Base-by-base conservation (phyloP, 1,140 invertebrate genomes). In the Drosophila bifasciata region DNA sequence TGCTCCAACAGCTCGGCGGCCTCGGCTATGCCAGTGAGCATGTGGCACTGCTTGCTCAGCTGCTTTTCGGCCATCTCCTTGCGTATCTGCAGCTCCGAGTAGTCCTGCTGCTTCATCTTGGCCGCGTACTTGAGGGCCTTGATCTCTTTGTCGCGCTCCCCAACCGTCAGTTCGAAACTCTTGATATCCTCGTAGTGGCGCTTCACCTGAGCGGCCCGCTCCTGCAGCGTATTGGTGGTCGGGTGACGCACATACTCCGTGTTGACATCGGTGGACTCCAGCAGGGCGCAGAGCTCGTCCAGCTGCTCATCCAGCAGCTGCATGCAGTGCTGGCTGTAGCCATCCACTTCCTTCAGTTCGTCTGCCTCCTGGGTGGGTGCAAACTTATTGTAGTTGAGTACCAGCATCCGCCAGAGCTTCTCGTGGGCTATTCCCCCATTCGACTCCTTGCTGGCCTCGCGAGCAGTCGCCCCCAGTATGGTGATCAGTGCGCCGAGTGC, bases 1-100 rank as follows among this genome's bases (percentile, higher is more conserved):
- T 89, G 78, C 45, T 90, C 78, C 13, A 90, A 49, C 3, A 83
- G 61, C 23, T 90, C 89, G 19, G 89, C 76, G n/a, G 69, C 61
- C 17, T 72, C 67, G 11, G 80, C 85, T 19, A 90, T 66, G 9
- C 73, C 57, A 4, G 69, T 71, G 0, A 90, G 69, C 3, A 76
- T 41, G 13, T 75, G 71, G 9, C 98, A 97, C 17, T 96, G 94
- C 72, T 96, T 95, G 17, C 95, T 95, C 50, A 98, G 91, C 90
- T 98, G 97, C 91, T 98, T 97, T 91, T 99, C 98, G 3, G 97
- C 95, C 63, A 99, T 93, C 88, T 99, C 97, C 79, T 97, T 95
- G 11, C 98, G 93, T 25, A 99, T 95, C 71, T 96, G 95, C 94
- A 98, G 96, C 92, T 99, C 97, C 39, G 97, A 97, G 39, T 98